Conservation (phyloP, 2,888 invertebrate genomes). For the Tipula confusa region DNA sequence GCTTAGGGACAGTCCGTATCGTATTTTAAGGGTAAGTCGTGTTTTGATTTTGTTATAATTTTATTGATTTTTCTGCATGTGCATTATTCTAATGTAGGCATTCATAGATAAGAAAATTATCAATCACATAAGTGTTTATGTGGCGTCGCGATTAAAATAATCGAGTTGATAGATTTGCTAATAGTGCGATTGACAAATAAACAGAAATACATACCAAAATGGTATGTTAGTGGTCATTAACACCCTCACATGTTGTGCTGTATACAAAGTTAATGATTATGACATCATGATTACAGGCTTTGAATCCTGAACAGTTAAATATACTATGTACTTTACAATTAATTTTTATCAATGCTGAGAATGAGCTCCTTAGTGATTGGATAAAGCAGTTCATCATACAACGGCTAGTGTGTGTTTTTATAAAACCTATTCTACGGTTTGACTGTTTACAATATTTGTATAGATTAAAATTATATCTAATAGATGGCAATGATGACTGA, state of each 20-base stretch:
- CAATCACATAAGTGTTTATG: background rate
- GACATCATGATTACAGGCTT: no score
- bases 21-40: slow-evolving; percentile 64
- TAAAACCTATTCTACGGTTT: no score
- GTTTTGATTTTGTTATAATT: slow-evolving; percentile 40
- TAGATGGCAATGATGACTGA: no score
- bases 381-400: no score
- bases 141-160: background rate
- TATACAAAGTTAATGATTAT: background rate
- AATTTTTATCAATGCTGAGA: no score
- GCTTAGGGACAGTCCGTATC: slow-evolving; percentile 68
- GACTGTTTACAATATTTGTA: no score
- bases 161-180: background rate
- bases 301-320: no score
- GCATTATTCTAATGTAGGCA: background rate
- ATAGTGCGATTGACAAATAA: background rate
- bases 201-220: no score
- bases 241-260: background rate
- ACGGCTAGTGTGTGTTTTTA: no score
- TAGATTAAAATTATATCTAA: no score
- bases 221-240: background rate
- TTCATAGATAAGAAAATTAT: background rate
- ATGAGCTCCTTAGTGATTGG: no score
- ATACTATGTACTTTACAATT: no score
- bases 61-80: background rate